Evolutionary conservation across 2,888 invertebrate genomes (phyloP).

Genomic region (Branchipolynoe longqiensis): DNA sequence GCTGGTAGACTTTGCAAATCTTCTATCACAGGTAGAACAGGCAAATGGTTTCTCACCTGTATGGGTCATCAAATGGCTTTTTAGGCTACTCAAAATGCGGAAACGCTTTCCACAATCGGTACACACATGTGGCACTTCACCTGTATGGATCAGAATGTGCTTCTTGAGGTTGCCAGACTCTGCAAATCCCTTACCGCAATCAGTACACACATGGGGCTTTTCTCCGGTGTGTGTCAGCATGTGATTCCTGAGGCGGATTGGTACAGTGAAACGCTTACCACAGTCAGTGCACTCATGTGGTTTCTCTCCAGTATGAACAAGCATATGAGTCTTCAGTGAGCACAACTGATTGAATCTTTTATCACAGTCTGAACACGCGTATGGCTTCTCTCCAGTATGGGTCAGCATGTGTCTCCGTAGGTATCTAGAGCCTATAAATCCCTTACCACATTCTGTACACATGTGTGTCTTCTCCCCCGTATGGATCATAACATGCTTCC

Average conservation of each 20-base stretch:
- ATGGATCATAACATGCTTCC: no score
- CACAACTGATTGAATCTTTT: neutral
- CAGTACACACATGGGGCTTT: conserved; percentile 9
- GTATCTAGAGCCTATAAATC: no score
- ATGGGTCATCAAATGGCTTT: conserved; percentile 5
- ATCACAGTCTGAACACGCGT: neutral
- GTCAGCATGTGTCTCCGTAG: no score
- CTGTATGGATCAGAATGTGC: neutral
- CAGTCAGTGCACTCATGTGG: neutral
- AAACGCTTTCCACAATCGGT: conserved; percentile 7
- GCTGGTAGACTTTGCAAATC: neutral
- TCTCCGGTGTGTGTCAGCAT: neutral
- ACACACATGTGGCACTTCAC: conserved; percentile 6
- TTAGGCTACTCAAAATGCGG: neutral
- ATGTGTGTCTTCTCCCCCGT: no score
- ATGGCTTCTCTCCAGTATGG: neutral
- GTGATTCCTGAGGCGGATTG: conserved; percentile 5
- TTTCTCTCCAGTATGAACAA: neutral
- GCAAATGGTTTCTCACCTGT: neutral
- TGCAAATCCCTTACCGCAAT: conserved; percentile 38
- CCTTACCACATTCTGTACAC: no score
- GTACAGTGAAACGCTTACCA: neutral
- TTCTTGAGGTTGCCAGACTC: neutral
- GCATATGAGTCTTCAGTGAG: neutral
- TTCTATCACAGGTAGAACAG: neutral